These are phyloP conservation scores for Caenorhabditis plicata DNA, from an alignment of 2,888 invertebrate genomes.

Conservation along the genomic window DNA sequence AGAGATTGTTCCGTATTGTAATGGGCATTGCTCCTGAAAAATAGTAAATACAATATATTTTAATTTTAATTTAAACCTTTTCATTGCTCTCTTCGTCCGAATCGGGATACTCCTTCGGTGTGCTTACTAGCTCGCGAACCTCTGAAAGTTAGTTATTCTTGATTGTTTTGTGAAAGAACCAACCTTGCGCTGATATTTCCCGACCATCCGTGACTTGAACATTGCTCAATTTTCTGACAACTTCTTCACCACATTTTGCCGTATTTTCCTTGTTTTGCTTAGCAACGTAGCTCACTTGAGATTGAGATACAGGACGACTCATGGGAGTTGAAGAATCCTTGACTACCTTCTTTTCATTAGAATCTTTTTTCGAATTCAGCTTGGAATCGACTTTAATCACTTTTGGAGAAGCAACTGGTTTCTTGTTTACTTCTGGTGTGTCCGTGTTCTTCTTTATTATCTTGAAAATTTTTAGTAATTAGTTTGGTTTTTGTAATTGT, in stretches of 20 bases:
- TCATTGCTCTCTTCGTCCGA: slow-evolving; percentile 19
- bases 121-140: background rate
- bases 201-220: too few relatives aligned
- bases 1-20: slow-evolving; percentile 26
- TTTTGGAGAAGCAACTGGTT: too few relatives aligned
- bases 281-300: too few relatives aligned
- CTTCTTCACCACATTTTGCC: background rate
- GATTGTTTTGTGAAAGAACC: too few relatives aligned
- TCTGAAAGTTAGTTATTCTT: too few relatives aligned
- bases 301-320: background rate
- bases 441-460: too few relatives aligned
- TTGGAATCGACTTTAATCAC: too few relatives aligned
- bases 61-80: slow-evolving; percentile 1
- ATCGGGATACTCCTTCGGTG: slow-evolving; percentile 23
- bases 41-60: background rate
- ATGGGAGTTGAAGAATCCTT: background rate
- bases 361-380: too few relatives aligned
- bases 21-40: background rate
- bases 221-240: background rate
- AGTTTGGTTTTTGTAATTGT: too few relatives aligned
- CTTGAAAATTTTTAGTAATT: too few relatives aligned
- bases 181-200: too few relatives aligned
- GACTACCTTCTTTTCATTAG: background rate
- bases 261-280: background rate
- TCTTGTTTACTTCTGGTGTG: too few relatives aligned